Conservation (phyloP, 2,888 invertebrate species). For the Odontomyia ornata region DNA sequence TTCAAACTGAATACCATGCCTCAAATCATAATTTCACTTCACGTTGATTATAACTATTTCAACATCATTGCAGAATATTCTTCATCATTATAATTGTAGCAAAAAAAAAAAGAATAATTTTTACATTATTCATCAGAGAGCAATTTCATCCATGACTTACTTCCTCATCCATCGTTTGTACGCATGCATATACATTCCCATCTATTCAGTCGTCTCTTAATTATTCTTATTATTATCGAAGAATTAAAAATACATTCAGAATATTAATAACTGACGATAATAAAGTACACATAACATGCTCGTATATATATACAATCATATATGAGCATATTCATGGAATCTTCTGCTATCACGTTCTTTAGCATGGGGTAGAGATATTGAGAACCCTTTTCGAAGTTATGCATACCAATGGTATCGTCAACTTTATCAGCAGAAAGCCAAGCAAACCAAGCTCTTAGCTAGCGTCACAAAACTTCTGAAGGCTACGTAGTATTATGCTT, state of each 20-base stretch:
- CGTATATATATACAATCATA: too few relatives aligned
- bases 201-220: neutral
- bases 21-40: too few relatives aligned
- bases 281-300: neutral
- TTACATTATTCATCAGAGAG: too few relatives aligned
- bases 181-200: neutral
- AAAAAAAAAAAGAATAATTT: too few relatives aligned
- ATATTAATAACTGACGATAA: constrained; percentile 10
- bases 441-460: too few relatives aligned
- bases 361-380: neutral
- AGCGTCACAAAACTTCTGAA: neutral
- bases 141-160: too few relatives aligned
- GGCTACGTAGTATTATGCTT: neutral
- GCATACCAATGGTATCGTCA: constrained; percentile 10
- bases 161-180: neutral
- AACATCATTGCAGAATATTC: too few relatives aligned
- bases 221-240: neutral
- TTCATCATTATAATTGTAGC: too few relatives aligned
- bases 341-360: neutral
- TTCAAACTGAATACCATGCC: too few relatives aligned
- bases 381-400: neutral
- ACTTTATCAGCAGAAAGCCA: neutral
- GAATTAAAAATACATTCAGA: constrained; percentile 19
- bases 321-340: neutral
- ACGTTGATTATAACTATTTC: too few relatives aligned